These are phyloP conservation scores for Helicoverpa assulta DNA, from an alignment of 2,888 invertebrate genomes.

Conservation along the genomic window DNA sequence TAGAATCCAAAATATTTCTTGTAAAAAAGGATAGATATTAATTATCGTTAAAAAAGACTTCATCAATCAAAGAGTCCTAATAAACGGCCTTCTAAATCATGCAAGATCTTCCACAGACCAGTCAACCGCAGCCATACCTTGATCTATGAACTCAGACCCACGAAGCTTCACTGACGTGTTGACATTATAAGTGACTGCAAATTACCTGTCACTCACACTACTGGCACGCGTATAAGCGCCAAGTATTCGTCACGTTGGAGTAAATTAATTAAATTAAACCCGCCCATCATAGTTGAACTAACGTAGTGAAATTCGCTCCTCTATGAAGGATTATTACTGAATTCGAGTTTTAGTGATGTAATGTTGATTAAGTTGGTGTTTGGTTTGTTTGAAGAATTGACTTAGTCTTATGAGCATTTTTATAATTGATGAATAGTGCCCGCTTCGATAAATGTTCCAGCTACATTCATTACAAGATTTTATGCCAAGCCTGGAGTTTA, in stretches of 20 bases:
- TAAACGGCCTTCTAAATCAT: too few species aligned
- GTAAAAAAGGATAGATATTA: too few species aligned
- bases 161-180: neutral
- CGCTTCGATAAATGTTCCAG: too few species aligned
- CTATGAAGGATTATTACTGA: too few species aligned
- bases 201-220: constrained; percentile 44
- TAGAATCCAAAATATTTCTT: too few species aligned
- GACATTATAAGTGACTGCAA: constrained; percentile 12
- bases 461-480: too few species aligned
- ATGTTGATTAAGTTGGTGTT: constrained; percentile 1
- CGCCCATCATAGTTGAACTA: constrained; percentile 8
- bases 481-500: too few species aligned
- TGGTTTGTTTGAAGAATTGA: neutral
- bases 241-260: constrained; percentile 36
- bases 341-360: neutral
- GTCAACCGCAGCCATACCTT: neutral
- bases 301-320: constrained; percentile 8
- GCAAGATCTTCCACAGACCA: too few species aligned
- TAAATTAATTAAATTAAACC: constrained; percentile 49
- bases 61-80: too few species aligned
- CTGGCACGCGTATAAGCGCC: constrained; percentile 23
- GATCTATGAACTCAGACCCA: neutral
- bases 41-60: too few species aligned
- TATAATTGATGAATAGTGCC: too few species aligned
- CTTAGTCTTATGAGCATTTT: too few species aligned